A percentile compares a stretch with the other conserved stretches of the same genome.
phyloP scores from a whole-genome alignment of 2,113 vertebrate species.

The Tragelaphus buxtoni region DNA sequence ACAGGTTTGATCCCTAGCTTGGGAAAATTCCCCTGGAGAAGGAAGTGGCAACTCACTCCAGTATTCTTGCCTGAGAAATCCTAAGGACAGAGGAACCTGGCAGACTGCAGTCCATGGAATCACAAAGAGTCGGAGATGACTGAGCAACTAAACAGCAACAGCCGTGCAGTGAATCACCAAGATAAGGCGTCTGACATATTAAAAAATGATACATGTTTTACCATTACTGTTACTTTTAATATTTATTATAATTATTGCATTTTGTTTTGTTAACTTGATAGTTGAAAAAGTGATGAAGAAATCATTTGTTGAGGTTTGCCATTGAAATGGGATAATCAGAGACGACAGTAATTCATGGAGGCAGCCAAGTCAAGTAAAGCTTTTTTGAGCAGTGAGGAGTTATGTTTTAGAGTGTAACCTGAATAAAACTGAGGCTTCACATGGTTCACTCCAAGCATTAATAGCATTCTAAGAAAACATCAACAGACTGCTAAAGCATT shows the following conservation, averaged over 20 bases:
- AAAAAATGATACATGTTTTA: background rate
- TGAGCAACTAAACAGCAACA: background rate
- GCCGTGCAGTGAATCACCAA: background rate
- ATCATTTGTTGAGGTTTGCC: background rate
- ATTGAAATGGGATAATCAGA: background rate
- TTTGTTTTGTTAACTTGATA: slow-evolving; percentile 23
- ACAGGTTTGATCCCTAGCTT: background rate
- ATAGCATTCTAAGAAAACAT: background rate
- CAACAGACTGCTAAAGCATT: background rate
- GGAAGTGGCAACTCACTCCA: background rate
- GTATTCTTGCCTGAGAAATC: background rate
- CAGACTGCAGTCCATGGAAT: background rate
- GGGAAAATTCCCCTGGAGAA: background rate
- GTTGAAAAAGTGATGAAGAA: background rate
- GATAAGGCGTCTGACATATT: background rate
- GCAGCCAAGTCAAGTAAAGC: background rate
- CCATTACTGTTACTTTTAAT: background rate
- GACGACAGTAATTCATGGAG: background rate
- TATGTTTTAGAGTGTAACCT: slow-evolving; percentile 26
- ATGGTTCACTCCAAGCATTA: slow-evolving; percentile 13
- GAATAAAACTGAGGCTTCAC: slow-evolving; percentile 32
- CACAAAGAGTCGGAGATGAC: background rate
- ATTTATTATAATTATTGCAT: background rate
- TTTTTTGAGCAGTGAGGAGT: background rate
- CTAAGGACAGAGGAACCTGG: background rate